Conservation (phyloP, 2,888 invertebrate genomes). For the Aelia acuminata region DNA sequence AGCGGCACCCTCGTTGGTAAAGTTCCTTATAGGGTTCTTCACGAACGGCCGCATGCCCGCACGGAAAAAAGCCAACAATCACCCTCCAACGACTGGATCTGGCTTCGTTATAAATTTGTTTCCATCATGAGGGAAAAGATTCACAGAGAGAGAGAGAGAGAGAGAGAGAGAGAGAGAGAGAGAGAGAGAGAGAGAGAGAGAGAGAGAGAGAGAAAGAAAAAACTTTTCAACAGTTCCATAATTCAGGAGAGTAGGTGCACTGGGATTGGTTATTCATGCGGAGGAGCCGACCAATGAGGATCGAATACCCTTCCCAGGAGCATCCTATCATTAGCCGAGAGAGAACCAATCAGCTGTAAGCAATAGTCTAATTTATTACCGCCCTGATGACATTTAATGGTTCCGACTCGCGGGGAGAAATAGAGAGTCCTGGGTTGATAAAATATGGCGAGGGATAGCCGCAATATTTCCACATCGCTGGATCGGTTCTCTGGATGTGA, state of each 20-base stretch:
- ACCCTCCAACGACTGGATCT: background rate
- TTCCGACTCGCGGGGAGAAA: background rate
- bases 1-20: slow-evolving; percentile 44
- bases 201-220: slow-evolving; percentile 13
- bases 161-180: no score
- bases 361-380: slow-evolving; percentile 44
- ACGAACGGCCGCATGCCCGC: background rate
- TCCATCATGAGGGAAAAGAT: slow-evolving; percentile 50
- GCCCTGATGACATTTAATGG: slow-evolving; percentile 31
- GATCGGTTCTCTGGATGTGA: background rate
- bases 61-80: background rate
- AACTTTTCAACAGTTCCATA: slow-evolving; percentile 54
- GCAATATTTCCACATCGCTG: slow-evolving; percentile 28
- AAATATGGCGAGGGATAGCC: background rate
- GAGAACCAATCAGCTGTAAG: background rate
- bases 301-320: slow-evolving; percentile 44
- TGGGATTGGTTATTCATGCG: slow-evolving; percentile 55
- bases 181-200: background rate
- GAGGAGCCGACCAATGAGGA: slow-evolving; percentile 43
- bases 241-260: slow-evolving; percentile 54
- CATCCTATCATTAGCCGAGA: slow-evolving; percentile 27
- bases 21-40: slow-evolving; percentile 1
- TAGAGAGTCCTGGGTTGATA: slow-evolving; percentile 28
- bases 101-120: slow-evolving; percentile 57
- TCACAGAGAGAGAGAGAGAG: background rate